These are phyloP conservation scores for Elephas maximus DNA, from an alignment of 2,113 vertebrate genomes.

Conservation along the genomic window DNA sequence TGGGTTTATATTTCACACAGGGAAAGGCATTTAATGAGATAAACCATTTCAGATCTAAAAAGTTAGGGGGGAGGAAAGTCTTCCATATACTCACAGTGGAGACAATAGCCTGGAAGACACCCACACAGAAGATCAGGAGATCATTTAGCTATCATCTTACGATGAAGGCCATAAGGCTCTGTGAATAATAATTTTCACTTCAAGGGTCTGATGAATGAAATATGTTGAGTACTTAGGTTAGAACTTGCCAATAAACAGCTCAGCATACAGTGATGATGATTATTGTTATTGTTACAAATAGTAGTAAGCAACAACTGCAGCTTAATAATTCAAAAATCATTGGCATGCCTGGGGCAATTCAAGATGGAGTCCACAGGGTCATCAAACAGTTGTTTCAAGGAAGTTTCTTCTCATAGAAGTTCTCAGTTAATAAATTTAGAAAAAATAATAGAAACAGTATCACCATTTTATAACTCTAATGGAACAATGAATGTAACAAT, in stretches of 20 bases:
- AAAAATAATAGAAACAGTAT: neutral
- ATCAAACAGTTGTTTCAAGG: neutral
- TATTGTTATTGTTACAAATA: neutral
- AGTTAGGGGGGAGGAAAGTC: neutral
- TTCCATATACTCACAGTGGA: neutral
- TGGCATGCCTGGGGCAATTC: neutral
- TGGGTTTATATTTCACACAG: slow-evolving; percentile 14
- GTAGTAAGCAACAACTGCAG: neutral
- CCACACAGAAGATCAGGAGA: neutral
- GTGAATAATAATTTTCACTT: neutral
- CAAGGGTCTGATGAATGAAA: neutral
- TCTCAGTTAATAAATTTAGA: slow-evolving; percentile 11
- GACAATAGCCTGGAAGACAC: neutral
- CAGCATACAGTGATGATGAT: neutral
- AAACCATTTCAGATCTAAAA: slow-evolving; percentile 50
- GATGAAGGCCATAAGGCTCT: neutral
- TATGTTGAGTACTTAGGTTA: neutral
- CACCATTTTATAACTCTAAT: neutral
- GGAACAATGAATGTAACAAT: neutral
- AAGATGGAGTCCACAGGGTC: neutral
- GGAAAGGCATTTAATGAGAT: slow-evolving; percentile 25
- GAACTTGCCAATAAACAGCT: neutral
- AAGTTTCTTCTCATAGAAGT: neutral
- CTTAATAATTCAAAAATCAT: neutral
- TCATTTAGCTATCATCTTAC: neutral